These are phyloP conservation scores for Drosophila emarginata DNA, from an alignment of 2,888 invertebrate genomes.

Conservation along the genomic window DNA sequence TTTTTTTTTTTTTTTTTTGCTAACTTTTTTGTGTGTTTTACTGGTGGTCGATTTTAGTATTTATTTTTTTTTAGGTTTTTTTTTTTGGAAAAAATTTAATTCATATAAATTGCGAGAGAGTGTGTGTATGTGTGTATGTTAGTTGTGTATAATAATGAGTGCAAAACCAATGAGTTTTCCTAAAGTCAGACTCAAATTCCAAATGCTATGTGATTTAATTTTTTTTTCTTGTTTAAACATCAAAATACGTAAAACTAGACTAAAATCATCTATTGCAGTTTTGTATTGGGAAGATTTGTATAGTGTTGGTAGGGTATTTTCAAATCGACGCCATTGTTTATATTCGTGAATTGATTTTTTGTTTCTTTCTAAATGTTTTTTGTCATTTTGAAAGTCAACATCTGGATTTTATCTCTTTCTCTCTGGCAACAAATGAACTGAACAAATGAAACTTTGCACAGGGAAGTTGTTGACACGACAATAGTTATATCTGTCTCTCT, in stretches of 20 bases:
- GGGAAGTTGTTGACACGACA: slow-evolving; percentile 32
- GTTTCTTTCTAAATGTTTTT: background rate
- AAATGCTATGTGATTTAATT: too few species aligned
- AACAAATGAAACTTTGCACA: slow-evolving; percentile 54
- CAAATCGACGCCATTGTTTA: background rate
- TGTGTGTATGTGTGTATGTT: slow-evolving; percentile 28
- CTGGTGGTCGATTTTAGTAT: slow-evolving; percentile 13
- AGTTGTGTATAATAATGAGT: slow-evolving; percentile 24
- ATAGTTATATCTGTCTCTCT: slow-evolving; percentile 60
- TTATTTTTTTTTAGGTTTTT: slow-evolving; percentile 16
- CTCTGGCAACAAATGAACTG: slow-evolving; percentile 53
- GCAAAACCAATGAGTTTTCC: background rate
- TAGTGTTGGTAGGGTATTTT: background rate
- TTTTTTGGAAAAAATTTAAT: slow-evolving; percentile 9
- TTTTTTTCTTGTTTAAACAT: too few species aligned
- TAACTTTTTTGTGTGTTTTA: slow-evolving; percentile 10
- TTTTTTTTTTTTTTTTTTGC: background rate
- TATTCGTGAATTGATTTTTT: background rate
- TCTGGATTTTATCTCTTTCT: slow-evolving; percentile 4
- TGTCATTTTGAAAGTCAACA: background rate
- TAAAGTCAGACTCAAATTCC: background rate
- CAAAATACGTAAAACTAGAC: too few species aligned
- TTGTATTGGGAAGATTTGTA: too few species aligned
- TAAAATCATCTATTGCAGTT: too few species aligned
- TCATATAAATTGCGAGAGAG: slow-evolving; percentile 16